Evolutionary conservation across 2,797 vertebrate genomes (phyloP).

Genomic region (Tiaroga cobitis): DNA sequence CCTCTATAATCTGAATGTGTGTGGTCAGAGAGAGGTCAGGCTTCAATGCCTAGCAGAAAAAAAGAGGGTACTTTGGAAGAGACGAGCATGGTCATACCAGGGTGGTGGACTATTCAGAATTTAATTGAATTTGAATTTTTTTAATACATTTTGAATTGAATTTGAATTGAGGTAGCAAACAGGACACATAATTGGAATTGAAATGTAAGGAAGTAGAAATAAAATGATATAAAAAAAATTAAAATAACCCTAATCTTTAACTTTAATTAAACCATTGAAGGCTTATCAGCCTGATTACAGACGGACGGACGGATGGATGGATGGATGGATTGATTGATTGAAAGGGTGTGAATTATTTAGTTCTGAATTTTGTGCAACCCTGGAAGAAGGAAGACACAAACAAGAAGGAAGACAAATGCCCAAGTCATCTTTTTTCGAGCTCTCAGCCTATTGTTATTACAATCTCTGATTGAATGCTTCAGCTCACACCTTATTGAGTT

Average conservation of each 20-base stretch:
- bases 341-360: neutral
- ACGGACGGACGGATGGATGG: neutral
- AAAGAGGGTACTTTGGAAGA: conserved; percentile 19
- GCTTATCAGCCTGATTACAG: neutral
- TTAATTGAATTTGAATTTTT: neutral
- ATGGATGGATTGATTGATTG: neutral
- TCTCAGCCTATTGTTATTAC: conserved; percentile 36
- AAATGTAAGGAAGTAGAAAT: neutral
- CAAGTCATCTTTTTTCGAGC: neutral
- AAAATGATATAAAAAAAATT: too few relatives aligned
- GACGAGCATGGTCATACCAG: neutral
- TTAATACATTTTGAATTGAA: neutral
- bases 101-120: neutral
- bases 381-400: neutral
- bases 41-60: conserved; percentile 18
- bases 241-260: too few relatives aligned
- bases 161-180: neutral
- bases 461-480: conserved; percentile 9
- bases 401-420: conserved; percentile 21
- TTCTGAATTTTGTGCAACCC: neutral
- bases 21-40: conserved; percentile 31
- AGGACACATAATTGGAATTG: neutral
- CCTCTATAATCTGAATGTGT: conserved; percentile 32
- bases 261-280: neutral
- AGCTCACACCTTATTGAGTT: conserved; percentile 34